Base-by-base conservation (phyloP, 2,113 vertebrate genomes). In the Gallinago media region DNA sequence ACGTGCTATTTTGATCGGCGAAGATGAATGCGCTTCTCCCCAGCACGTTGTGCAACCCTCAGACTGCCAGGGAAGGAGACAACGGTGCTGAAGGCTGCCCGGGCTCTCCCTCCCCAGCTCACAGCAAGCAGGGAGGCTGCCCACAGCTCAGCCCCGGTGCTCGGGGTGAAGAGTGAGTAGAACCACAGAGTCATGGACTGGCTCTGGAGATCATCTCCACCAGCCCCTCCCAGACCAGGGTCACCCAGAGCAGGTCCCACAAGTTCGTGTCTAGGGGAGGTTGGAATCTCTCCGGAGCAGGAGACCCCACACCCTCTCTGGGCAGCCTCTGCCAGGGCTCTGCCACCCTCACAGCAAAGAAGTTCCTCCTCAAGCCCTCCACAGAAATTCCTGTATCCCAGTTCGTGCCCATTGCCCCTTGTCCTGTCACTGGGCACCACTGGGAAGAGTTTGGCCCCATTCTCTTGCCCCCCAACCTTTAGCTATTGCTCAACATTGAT, bases 91-190 rank as follows among this genome's bases (percentile, higher is more conserved):
- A 0, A 62, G 71, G 88, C 85, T 82, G 90, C 67, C 76, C 0
- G 1, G 75, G 83, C 94, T 77, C 36, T 0, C 44, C 72, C 55
- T 66, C 40, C 73, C 50, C 50, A 7, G 49, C 50, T 44, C 76
- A 2, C 2, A 27, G 63, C 21, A 0, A 42, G 52, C 0, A 3
- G 32, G 32, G 68, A 42, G 21, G 17, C 5, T 47, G 68, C 88
- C 46, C 7, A 1, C 44, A 25, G 81, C 74, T 59, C 20, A 0
- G 47, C n/a, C 49, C 36, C 0, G 5, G 0, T 9, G 34, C 40
- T 12, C 2, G 0, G 17, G 14, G 7, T 3, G 23, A 5, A 15
- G n/a, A 56, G 22, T 2, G 34, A 25, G 50, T 23, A 36, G 62
- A 27, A 12, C 26, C 59, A 23, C n/a, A 25, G 56, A 38, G 14